Base-by-base conservation (phyloP, 2,888 invertebrate genomes). In the Drosophila cognata region DNA sequence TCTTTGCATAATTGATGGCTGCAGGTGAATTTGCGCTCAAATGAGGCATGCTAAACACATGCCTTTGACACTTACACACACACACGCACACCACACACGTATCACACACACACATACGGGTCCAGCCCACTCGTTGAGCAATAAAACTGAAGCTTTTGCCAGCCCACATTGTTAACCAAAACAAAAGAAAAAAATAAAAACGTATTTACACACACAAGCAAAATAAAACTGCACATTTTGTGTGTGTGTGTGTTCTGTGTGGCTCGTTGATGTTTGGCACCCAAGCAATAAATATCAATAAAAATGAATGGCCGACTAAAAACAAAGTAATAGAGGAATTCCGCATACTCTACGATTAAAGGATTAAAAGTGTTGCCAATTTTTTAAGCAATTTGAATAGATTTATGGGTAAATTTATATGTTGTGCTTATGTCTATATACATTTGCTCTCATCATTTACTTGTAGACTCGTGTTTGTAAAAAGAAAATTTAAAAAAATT, bases 1-100 rank as follows among this genome's bases (percentile, higher is more conserved):
- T 86, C 77, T 88, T 81, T 88, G 82, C 89, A 90, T 88, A 88
- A 88, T 88, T 88, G 90, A 90, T 88, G 87, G 89, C 89, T 88
- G 89, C 90, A 88, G 87, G 90, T 88, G 90, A 84, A 88, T 87
- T 90, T 87, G 82, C 72, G 76, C 86, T 90, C 86, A 87, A 87
- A 87, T 87, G 90, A 86, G 90, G 73, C 87, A 90, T 87, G 76
- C 85, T 89, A 89, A 85, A 88, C 85, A 85, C 88, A 87, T 82
- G 88, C 82, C 86, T 89, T 88, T 87, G 86, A 90, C 86, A 87
- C 86, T 88, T 86, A 72, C 60, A 76, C 33, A 89, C 56, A 77
- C 52, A 50, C n/a, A 43, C 52, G 52, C 35, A 52, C 48, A 48
- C 29, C 52, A 51, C 52, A 53, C 28, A 53, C 25, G 53, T 38